Percentiles rank a stretch among this genome's conserved stretches.
phyloP scores from a whole-genome alignment of 1,140 invertebrate species.

The Cotesia glomerata region DNA sequence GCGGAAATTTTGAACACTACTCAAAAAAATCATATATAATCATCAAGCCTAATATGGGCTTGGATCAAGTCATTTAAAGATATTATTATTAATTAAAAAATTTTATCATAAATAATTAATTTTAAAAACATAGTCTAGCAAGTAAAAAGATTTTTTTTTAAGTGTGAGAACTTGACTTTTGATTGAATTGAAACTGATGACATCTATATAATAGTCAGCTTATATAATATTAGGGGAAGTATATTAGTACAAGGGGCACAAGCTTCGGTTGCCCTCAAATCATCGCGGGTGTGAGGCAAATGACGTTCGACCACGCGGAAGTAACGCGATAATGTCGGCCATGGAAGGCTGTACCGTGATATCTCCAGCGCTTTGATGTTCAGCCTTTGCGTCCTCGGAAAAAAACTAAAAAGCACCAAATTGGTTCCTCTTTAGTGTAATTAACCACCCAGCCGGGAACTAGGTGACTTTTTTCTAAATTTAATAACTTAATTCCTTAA shows the following conservation, averaged over 20 bases:
- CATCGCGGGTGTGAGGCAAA: conserved; percentile 55
- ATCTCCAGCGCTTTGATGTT: conserved; percentile 53
- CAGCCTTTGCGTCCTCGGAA: conserved; percentile 30
- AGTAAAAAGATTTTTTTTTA: too few species aligned
- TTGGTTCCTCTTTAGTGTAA: neutral
- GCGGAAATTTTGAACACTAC: too few species aligned
- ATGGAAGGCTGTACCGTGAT: conserved; percentile 49
- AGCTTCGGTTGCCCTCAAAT: conserved; percentile 57
- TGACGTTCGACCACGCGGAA: conserved; percentile 53
- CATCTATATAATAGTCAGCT: neutral
- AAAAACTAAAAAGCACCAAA: conserved; percentile 2
- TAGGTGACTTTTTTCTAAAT: neutral
- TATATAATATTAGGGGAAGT: neutral
- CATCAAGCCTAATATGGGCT: too few species aligned
- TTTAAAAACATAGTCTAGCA: too few species aligned
- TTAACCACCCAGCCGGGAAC: neutral
- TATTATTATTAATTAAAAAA: too few species aligned
- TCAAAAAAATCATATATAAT: too few species aligned
- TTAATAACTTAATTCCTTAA: conserved; percentile 16
- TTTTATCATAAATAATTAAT: too few species aligned
- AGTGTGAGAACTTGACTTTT: too few species aligned
- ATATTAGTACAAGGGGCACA: neutral
- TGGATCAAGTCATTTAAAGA: too few species aligned
- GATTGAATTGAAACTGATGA: neutral
- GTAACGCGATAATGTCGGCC: conserved; percentile 57